A percentile compares a stretch with the other conserved stretches of the same genome.
phyloP scores from a whole-genome alignment of 2,888 invertebrate species.

The Aleiodes alternator region DNA sequence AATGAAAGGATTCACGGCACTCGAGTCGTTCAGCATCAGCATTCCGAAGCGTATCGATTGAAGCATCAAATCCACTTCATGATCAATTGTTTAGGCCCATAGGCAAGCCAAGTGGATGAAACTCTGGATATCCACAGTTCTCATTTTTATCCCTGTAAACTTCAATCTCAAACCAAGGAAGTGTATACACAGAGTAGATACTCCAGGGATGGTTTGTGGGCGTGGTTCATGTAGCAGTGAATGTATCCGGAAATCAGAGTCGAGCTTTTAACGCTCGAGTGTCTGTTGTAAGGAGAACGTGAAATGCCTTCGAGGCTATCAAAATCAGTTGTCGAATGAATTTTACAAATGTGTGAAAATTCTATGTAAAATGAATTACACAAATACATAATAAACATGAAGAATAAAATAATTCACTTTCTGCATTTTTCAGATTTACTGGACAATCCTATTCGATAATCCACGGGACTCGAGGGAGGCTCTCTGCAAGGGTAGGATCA shows the following conservation, averaged over 20 bases:
- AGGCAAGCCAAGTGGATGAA: not conserved
- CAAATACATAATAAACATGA: too few species aligned
- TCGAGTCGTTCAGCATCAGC: not conserved
- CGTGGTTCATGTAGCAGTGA: too few species aligned
- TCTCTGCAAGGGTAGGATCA: slow-evolving; percentile 53
- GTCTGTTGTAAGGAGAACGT: slow-evolving; percentile 32
- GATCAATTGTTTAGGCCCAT: not conserved
- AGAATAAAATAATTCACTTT: not conserved
- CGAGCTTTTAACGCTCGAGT: slow-evolving; percentile 6
- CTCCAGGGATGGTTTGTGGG: not conserved
- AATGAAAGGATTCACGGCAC: not conserved
- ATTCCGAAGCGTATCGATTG: slow-evolving; percentile 1
- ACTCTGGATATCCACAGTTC: too few species aligned
- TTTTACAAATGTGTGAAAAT: slow-evolving; percentile 27
- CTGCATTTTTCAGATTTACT: not conserved
- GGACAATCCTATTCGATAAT: slow-evolving; percentile 63
- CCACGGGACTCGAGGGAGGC: slow-evolving; percentile 51
- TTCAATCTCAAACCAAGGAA: not conserved
- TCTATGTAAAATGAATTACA: not conserved
- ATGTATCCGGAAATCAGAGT: not conserved
- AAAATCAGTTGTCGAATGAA: slow-evolving; percentile 37
- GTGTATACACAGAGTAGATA: slow-evolving; percentile 23
- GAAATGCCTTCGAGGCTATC: slow-evolving; percentile 23
- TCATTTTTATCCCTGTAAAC: not conserved
- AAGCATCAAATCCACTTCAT: not conserved